A percentile compares a stretch with the other conserved stretches of the same genome.
phyloP scores from a whole-genome alignment of 2,797 vertebrate genomes.

The Streptopelia turtur region DNA sequence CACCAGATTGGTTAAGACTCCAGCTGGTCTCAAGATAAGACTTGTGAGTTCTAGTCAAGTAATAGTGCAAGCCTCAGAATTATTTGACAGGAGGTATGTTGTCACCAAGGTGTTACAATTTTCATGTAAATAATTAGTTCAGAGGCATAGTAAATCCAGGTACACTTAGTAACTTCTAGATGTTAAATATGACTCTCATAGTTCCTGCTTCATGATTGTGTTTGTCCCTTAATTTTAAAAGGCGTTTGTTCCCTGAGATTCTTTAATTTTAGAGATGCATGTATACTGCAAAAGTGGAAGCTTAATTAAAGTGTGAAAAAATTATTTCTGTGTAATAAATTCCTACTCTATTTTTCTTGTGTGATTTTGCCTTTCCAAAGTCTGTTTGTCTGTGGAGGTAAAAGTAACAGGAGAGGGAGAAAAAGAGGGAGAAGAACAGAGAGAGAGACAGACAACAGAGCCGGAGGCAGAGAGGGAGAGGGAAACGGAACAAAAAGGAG shows the following conservation, averaged over 20 bases:
- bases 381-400: background rate
- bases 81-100: background rate
- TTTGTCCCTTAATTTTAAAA: background rate
- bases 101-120: background rate
- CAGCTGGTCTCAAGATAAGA: background rate
- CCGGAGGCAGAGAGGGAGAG: too few relatives aligned
- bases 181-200: background rate
- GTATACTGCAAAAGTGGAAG: background rate
- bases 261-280: background rate
- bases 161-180: background rate
- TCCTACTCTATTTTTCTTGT: background rate
- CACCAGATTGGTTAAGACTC: background rate
- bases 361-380: background rate
- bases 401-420: background rate
- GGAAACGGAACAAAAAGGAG: background rate
- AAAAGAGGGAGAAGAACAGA: too few relatives aligned
- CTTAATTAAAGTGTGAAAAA: background rate
- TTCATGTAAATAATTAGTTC: background rate
- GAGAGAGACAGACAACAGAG: background rate
- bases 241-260: rapidly evolving
- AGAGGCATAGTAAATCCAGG: background rate
- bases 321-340: background rate
- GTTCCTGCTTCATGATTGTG: background rate
- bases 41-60: background rate
- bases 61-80: background rate